Conservation (phyloP, 2,888 invertebrate genomes). For the Tinea pellionella region DNA sequence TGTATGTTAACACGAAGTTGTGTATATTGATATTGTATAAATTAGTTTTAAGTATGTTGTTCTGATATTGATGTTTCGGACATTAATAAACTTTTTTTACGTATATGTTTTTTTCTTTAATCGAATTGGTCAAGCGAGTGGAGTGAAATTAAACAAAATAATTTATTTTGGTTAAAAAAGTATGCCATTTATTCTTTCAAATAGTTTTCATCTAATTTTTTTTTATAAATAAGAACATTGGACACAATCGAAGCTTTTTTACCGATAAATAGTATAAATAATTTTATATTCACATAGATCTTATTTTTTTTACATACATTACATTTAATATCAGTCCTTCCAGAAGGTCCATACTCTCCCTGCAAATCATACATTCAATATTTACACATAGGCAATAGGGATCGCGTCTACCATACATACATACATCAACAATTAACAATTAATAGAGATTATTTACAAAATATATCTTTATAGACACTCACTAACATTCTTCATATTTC, state of each 20-base stretch:
- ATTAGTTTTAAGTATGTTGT: slow-evolving; percentile 58
- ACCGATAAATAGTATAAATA: slow-evolving; percentile 71
- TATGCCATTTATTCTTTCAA: slow-evolving; percentile 70
- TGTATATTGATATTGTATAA: slow-evolving; percentile 65
- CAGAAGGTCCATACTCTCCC: slow-evolving; percentile 67
- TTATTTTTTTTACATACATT: slow-evolving; percentile 69
- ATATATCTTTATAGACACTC: slow-evolving; percentile 53
- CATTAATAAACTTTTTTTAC: slow-evolving; percentile 65
- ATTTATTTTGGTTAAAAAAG: slow-evolving; percentile 65
- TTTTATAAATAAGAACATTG: slow-evolving; percentile 62
- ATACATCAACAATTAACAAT: slow-evolving; percentile 71
- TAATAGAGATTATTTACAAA: slow-evolving; percentile 70
- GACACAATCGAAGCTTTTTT: slow-evolving; percentile 70
- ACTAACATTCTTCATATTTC: slow-evolving; percentile 22
- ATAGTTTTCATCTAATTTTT: slow-evolving; percentile 70
- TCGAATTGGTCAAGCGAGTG: neutral
- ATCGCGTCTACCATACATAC: slow-evolving; percentile 67
- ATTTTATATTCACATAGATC: slow-evolving; percentile 70
- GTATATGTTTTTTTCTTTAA: slow-evolving; percentile 20
- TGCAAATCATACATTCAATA: slow-evolving; percentile 66
- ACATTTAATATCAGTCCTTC: slow-evolving; percentile 70
- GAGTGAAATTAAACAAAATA: slow-evolving; percentile 28
- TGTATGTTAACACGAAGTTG: slow-evolving; percentile 58
- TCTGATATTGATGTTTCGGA: slow-evolving; percentile 62
- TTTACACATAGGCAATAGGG: slow-evolving; percentile 70